Base-by-base conservation (phyloP, 2,888 invertebrate genomes). In the Dendrolimus houi region DNA sequence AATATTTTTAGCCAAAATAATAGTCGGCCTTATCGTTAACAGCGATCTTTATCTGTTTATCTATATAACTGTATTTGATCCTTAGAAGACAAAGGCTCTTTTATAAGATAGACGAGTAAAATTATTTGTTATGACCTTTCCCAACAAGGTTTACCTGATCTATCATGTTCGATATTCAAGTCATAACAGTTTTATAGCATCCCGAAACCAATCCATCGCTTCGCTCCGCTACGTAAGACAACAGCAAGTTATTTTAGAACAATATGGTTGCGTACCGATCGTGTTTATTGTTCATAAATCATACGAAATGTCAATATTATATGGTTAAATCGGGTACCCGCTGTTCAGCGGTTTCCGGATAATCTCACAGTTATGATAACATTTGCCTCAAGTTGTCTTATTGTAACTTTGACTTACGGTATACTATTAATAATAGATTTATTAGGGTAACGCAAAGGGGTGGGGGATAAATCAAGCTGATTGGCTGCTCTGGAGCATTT, bases 231-330 rank as follows among this genome's bases (percentile, higher is more conserved):
- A 47, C 12, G 47, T 47, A 6, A 2, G 47, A 2, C 9, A 47
- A 47, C 2, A 47, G 9, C 52, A 58, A 60, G 62, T 62, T 64
- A 71, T 77, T 77, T 72, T 66, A 65, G 69, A 75, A 78, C 80
- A 82, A 77, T 80, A 75, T 71, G 75, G 72, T 69, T 62, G 74
- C 69, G 55, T 59, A 63, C 65, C 62, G 64, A 64, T 62, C 64
- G 66, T 77, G 81, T 81, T 82, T 80, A 80, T 78, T 77, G 75
- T 79, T 74, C 79, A 81, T 87, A 85, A 84, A 86, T 86, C 85
- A 85, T 80, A 62, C 61, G 57, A 61, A 71, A 77, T 76, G 87
- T 85, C 85, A 83, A 84, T 85, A 84, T 66, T 68, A 72, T 68
- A 64, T 58, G 68, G 68, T 70, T 74, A 75, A 77, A 77, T 75